Conservation (phyloP, 2,113 vertebrate species). For the Nerophis lumbriciformis region DNA sequence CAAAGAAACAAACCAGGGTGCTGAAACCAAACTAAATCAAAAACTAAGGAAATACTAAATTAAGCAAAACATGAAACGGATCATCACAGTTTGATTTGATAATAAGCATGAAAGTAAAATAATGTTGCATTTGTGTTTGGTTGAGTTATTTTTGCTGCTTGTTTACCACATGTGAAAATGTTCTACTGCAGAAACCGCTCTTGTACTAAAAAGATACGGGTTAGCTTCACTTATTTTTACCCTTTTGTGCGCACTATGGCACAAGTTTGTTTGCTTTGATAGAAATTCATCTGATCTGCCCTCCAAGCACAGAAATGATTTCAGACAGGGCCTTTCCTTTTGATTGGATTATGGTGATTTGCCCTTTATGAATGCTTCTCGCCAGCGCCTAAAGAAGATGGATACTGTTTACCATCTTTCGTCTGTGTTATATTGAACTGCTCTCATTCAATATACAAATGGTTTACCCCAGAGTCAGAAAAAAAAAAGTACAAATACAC, state of each 20-base stretch:
- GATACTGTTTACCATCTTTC: slow-evolving; percentile 10
- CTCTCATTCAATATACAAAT: slow-evolving; percentile 8
- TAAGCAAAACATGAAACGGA: too few relatives aligned
- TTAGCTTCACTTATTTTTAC: background rate
- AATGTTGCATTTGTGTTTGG: too few relatives aligned
- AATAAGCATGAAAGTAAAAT: too few relatives aligned
- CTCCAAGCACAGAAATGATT: slow-evolving; percentile 7
- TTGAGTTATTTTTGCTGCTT: background rate
- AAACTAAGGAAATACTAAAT: too few relatives aligned
- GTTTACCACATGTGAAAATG: background rate
- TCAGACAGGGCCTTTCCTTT: slow-evolving; percentile 7
- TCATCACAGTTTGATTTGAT: too few relatives aligned
- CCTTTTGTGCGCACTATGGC: background rate
- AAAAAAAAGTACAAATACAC: background rate
- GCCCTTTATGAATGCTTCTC: slow-evolving; percentile 9
- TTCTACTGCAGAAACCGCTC: too few relatives aligned
- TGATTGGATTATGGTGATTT: slow-evolving; percentile 13
- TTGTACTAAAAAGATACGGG: too few relatives aligned
- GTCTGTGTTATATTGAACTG: slow-evolving; percentile 7
- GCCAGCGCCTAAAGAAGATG: slow-evolving; percentile 9
- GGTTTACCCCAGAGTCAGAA: background rate
- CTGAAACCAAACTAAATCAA: too few relatives aligned
- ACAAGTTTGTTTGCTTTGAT: slow-evolving; percentile 3
- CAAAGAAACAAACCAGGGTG: too few relatives aligned
- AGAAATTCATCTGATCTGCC: slow-evolving; percentile 4